These are phyloP conservation scores for Buteo buteo DNA, from an alignment of 2,113 vertebrate species.

Conservation along the genomic window DNA sequence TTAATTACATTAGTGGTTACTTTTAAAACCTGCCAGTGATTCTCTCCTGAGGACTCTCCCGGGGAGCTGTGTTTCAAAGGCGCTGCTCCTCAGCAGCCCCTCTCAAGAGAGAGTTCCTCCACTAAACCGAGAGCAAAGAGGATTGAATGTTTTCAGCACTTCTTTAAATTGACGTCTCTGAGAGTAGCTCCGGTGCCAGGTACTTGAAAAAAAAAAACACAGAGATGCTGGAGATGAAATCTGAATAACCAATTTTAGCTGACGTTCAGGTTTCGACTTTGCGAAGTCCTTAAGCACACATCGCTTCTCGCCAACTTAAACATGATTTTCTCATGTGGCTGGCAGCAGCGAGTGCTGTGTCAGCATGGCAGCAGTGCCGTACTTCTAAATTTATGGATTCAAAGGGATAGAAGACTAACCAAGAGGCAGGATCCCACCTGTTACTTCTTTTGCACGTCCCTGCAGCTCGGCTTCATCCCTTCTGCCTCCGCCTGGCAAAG, in stretches of 20 bases:
- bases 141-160: neutral
- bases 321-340: neutral
- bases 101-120: neutral
- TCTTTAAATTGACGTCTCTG: neutral
- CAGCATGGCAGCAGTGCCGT: neutral
- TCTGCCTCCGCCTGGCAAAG: neutral
- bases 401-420: too few species aligned
- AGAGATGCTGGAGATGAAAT: neutral
- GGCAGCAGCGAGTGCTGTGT: fast-evolving
- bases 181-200: neutral
- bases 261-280: neutral
- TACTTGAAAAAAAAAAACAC: neutral
- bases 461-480: neutral
- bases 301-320: neutral
- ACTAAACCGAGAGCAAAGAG: neutral
- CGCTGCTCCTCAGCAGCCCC: neutral
- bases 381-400: fast-evolving
- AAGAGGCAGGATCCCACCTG: neutral
- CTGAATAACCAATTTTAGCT: neutral
- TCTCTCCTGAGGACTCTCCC: neutral
- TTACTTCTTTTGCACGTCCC: fast-evolving
- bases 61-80: neutral
- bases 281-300: neutral
- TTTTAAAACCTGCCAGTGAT: neutral
- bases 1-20: neutral